phyloP scores from a whole-genome alignment of 2,113 vertebrate genomes.

The Nettapus auritus region DNA sequence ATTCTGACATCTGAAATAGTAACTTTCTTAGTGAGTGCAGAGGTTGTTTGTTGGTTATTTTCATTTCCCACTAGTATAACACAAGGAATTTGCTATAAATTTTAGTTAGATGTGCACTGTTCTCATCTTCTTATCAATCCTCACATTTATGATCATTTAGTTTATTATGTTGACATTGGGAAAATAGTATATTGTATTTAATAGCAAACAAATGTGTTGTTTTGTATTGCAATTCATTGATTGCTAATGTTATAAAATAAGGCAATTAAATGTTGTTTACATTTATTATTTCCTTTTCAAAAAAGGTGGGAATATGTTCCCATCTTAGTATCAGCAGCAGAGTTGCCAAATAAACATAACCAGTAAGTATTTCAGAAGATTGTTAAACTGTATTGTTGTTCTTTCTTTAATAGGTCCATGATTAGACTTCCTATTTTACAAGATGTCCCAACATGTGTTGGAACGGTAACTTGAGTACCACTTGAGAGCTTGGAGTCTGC shows the following conservation, averaged over 20 bases:
- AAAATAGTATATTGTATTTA: background rate
- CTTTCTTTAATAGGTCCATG: conserved; percentile 61
- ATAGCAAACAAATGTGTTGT: background rate
- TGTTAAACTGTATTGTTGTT: conserved; percentile 56
- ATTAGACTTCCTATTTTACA: conserved; percentile 54
- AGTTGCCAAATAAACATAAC: conserved; percentile 72
- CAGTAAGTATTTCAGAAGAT: conserved; percentile 19
- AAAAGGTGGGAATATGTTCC: conserved; percentile 19
- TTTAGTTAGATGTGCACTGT: background rate
- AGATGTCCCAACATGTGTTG: conserved; percentile 39
- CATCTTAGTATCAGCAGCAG: conserved; percentile 66
- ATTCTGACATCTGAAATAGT: background rate
- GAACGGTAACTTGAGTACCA: conserved; percentile 16
- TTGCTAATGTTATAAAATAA: background rate
- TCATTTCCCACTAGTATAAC: background rate
- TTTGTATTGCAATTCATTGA: background rate
- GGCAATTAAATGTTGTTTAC: background rate
- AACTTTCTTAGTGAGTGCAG: background rate
- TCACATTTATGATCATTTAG: background rate
- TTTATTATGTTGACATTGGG: background rate
- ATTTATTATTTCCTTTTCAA: background rate
- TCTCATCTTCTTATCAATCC: background rate
- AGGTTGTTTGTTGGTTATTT: no score
- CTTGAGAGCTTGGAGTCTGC: conserved; percentile 44
- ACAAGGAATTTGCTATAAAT: background rate